Percentiles rank a stretch among this genome's conserved stretches.
Evolutionary conservation across 2,888 invertebrate species (phyloP).

Genomic region (Mesorhabditis belari): DNA sequence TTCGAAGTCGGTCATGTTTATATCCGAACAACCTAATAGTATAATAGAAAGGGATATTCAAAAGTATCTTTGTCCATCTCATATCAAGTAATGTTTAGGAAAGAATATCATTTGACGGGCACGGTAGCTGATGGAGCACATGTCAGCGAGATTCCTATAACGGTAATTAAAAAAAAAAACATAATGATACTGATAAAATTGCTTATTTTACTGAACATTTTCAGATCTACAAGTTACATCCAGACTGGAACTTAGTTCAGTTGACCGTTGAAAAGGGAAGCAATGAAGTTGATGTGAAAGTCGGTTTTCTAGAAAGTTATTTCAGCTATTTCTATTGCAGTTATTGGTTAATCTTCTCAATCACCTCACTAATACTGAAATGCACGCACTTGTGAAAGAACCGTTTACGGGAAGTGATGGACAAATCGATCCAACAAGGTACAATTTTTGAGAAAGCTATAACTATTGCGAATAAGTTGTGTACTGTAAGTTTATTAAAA

Average conservation of each 20-base stretch:
- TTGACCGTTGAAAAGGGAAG: conserved; percentile 27
- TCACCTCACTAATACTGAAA: conserved; percentile 29
- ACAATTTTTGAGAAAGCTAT: too few relatives aligned
- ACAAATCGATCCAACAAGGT: conserved; percentile 13
- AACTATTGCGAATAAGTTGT: not conserved
- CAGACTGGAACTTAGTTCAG: conserved; percentile 39
- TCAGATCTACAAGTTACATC: conserved; percentile 36
- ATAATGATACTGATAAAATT: not conserved
- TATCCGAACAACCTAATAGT: too few relatives aligned
- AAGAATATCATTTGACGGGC: conserved; percentile 25
- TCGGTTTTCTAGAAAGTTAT: too few relatives aligned
- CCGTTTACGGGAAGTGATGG: conserved; percentile 31
- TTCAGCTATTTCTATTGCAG: too few relatives aligned
- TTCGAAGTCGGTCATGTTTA: too few relatives aligned
- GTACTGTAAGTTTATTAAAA: not conserved
- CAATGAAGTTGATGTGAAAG: conserved; percentile 29
- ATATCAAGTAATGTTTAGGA: too few relatives aligned
- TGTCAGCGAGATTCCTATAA: conserved; percentile 24
- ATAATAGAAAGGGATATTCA: not conserved
- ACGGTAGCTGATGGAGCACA: conserved; percentile 36
- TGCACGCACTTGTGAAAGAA: conserved; percentile 37
- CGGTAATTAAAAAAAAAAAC: conserved; percentile 11
- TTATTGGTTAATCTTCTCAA: too few relatives aligned
- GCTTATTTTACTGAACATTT: not conserved
- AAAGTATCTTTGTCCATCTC: not conserved